Evolutionary conservation across 1,140 invertebrate species (phyloP).

Genomic region (Meteorus sp.): DNA sequence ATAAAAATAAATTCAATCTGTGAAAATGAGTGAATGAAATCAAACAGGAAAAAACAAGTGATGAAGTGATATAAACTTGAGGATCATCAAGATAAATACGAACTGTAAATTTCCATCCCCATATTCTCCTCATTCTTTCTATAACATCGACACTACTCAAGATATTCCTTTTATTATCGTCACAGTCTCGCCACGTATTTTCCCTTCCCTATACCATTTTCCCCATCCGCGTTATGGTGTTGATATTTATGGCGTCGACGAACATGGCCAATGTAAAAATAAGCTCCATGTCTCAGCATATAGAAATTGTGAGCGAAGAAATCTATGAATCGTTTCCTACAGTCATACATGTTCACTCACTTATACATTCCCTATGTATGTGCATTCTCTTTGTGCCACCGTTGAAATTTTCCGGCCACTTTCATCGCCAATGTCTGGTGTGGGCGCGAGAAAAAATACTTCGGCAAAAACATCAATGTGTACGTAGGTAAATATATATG

Average conservation of each 20-base stretch:
- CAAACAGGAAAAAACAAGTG: too few species aligned
- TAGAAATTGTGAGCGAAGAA: conserved; percentile 35
- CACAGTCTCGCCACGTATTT: too few species aligned
- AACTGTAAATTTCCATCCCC: not conserved
- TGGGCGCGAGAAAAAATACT: conserved; percentile 1
- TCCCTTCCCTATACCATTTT: conserved; percentile 1
- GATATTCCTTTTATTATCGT: too few species aligned
- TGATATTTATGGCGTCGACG: conserved; percentile 41
- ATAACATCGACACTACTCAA: too few species aligned
- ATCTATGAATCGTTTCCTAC: conserved; percentile 34
- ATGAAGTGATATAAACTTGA: too few species aligned
- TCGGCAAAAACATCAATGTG: too few species aligned
- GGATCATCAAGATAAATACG: too few species aligned
- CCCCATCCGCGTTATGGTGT: conserved; percentile 25
- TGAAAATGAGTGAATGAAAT: too few species aligned
- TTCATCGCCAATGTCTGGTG: not conserved
- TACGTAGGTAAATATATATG: too few species aligned
- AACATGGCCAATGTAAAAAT: too few species aligned
- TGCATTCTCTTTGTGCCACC: not conserved
- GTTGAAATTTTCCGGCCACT: conserved; percentile 9
- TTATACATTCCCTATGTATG: conserved; percentile 13
- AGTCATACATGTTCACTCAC: not conserved
- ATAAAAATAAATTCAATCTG: too few species aligned
- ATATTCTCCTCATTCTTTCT: conserved; percentile 10
- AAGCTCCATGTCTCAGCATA: conserved; percentile 24